Evolutionary conservation across 1,140 invertebrate species (phyloP).

Genomic region (Heliconius melpomene): DNA sequence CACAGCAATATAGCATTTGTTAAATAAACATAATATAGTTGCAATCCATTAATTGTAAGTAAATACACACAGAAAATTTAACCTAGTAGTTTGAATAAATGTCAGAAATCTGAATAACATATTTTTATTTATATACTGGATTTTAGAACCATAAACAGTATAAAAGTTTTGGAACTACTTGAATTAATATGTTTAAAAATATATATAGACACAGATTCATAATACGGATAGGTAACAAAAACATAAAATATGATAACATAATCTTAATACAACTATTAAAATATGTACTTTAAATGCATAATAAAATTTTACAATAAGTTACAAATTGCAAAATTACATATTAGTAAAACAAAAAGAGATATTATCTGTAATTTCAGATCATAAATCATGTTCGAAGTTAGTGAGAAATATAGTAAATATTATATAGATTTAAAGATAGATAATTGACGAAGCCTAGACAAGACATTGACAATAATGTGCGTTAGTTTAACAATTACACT

Average conservation of each 20-base stretch:
- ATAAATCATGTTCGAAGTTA: neutral
- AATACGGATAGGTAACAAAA: too few relatives aligned
- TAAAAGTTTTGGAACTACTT: too few relatives aligned
- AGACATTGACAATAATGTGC: constrained; percentile 18
- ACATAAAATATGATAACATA: too few relatives aligned
- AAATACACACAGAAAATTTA: neutral
- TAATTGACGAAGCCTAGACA: constrained; percentile 16
- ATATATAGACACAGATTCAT: too few relatives aligned
- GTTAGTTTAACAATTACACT: neutral
- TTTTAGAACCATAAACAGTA: too few relatives aligned
- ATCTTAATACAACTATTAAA: too few relatives aligned
- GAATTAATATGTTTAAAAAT: too few relatives aligned
- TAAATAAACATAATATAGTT: neutral
- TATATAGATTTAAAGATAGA: neutral
- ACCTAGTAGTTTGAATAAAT: neutral
- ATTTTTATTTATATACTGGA: too few relatives aligned
- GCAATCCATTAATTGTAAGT: neutral
- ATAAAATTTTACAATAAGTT: neutral
- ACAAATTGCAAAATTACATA: neutral
- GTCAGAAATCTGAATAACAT: neutral
- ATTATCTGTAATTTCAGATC: neutral
- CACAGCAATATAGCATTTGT: neutral
- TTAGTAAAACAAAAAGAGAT: neutral
- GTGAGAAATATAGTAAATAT: neutral
- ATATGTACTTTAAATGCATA: neutral